Evolutionary conservation across 2,113 vertebrate genomes (phyloP).

Genomic region (Alligator sinensis): DNA sequence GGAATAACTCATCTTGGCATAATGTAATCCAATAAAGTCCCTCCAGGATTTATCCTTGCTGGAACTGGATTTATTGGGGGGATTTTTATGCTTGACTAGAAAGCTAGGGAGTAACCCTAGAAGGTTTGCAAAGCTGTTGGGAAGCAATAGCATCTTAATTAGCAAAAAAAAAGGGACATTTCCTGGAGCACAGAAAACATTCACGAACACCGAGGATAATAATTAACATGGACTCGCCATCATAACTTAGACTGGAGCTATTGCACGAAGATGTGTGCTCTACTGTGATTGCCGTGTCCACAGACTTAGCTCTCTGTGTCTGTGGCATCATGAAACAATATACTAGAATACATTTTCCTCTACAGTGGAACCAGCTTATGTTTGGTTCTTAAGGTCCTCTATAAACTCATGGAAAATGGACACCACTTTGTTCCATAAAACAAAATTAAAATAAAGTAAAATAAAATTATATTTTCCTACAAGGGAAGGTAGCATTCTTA

Average conservation of each 20-base stretch:
- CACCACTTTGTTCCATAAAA: neutral
- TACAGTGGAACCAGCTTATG: neutral
- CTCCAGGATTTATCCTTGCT: neutral
- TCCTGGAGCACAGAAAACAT: neutral
- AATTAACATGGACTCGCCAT: neutral
- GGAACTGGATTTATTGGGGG: neutral
- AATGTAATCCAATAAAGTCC: slow-evolving; percentile 5
- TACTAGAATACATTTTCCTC: neutral
- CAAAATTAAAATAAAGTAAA: too few species aligned
- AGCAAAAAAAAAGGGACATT: slow-evolving; percentile 11
- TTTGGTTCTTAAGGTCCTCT: neutral
- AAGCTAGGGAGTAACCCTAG: neutral
- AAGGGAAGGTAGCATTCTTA: neutral
- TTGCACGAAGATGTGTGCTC: neutral
- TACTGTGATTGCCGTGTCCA: neutral
- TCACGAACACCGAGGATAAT: neutral
- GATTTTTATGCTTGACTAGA: neutral
- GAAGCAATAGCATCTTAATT: slow-evolving; percentile 27
- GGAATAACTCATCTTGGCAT: slow-evolving; percentile 9
- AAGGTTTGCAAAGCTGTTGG: neutral
- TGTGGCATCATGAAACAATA: neutral
- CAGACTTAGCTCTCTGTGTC: neutral
- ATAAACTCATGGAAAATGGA: neutral
- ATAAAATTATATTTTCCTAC: neutral
- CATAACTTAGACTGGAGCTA: neutral